Base-by-base conservation (phyloP, 2,113 vertebrate genomes). In the Xenopus borealis region DNA sequence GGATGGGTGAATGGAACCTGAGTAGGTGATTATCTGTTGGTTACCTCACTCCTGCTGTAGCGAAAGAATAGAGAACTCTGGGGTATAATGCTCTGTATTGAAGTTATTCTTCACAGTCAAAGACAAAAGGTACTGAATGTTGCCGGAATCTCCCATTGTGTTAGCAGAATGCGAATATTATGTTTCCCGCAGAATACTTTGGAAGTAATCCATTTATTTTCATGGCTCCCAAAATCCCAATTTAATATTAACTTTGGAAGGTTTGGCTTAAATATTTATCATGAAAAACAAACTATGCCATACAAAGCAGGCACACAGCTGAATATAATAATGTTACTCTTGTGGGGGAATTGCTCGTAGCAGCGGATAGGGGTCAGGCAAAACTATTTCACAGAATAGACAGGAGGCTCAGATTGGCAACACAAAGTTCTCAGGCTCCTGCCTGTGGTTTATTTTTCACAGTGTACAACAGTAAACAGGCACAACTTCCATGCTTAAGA, bases 21-120 rank as follows among this genome's bases (percentile, higher is more conserved):
- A 77, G 74, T 66, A 64, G 74, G 74, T 46, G 67, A 77, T 77
- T 77, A 77, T 70, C 67, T 77, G 74, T 70, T 77, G 67, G 61
- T 55, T 55, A 53, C 44, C 59, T 64, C 45, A 63, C 74, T 77
- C 74, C 74, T 70, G 74, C 74, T 77, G 74, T 14, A 70, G 18
- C 67, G 55, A 64, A 66, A 77, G 74, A 77, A 77, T 77, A 77
- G 74, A 57, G 58, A 70, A 77, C 67, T 77, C 74, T 27, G 47
- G 74, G 47, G 74, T 77, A 75, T 75, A 70, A 77, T 77, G 50
- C 66, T 69, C 44, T 62, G 45, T 62, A 77, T 77, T 77, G 74
- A 70, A 52, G 46, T 64, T 64, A 61, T 68, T 70, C 66, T 77
- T 70, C 66, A 70, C 74, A 64, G 58, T 46, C 40, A 70, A 76